Percentiles rank a stretch among this genome's conserved stretches.
Conservation (phyloP, 2,797 vertebrate species). For the Mus caroli region DNA sequence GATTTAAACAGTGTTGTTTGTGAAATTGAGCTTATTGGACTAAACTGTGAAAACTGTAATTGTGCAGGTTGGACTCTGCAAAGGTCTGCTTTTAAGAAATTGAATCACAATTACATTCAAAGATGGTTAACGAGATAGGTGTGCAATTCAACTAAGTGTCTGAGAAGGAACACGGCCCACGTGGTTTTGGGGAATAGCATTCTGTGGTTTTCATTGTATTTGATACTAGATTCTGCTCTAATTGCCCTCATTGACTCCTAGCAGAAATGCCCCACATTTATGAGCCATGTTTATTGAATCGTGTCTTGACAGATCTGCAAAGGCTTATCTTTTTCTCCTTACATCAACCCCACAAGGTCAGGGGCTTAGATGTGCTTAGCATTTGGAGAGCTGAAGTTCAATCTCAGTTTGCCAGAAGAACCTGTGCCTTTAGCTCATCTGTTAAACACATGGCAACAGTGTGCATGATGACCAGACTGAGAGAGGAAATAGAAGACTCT, state of each 20-base stretch:
- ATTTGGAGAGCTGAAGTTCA: constrained; percentile 14
- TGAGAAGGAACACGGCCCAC: not conserved
- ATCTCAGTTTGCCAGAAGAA: not conserved
- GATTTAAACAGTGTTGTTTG: not conserved
- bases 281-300: not conserved
- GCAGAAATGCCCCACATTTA: not conserved
- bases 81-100: not conserved
- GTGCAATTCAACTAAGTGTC: not conserved
- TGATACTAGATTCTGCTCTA: not conserved
- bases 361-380: not conserved
- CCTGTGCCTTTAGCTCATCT: not conserved
- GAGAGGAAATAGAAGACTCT: not conserved
- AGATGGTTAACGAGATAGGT: not conserved
- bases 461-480: not conserved
- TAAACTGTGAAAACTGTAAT: constrained; percentile 24
- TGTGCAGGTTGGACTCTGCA: not conserved
- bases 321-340: constrained; percentile 13
- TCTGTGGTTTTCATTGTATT: not conserved
- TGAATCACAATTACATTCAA: not conserved
- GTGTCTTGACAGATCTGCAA: not conserved
- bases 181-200: no score
- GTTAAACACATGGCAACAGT: not conserved
- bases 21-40: not conserved
- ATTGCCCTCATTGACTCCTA: not conserved
- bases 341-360: not conserved